Percentiles rank a stretch among this genome's conserved stretches.
phyloP scores from a whole-genome alignment of 30 jellyfish, hydroid and myxozoan species.

The Aurelia sp. region DNA sequence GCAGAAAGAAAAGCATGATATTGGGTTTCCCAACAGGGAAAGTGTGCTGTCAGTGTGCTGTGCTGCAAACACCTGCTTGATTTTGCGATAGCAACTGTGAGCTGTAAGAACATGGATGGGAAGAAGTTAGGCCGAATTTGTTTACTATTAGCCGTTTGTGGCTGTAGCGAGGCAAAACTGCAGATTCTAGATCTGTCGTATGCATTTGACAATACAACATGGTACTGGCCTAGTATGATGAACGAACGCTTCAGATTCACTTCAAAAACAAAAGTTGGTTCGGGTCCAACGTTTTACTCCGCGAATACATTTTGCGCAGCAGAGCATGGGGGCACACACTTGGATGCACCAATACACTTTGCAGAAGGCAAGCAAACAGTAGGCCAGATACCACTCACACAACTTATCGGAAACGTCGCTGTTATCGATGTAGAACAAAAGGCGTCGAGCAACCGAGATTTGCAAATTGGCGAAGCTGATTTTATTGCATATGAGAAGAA shows the following conservation, averaged over 20 bases:
- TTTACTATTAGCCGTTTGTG: too few species aligned
- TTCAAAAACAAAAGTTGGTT: not conserved
- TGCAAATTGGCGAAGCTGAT: slow-evolving; percentile 46
- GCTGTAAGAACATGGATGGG: too few species aligned
- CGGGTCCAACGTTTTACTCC: slow-evolving; percentile 32
- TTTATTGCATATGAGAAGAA: slow-evolving; percentile 59
- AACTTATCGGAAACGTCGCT: slow-evolving; percentile 41
- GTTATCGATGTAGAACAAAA: slow-evolving; percentile 51
- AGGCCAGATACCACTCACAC: slow-evolving; percentile 44
- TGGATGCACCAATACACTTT: slow-evolving; percentile 93
- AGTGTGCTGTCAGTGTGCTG: too few species aligned
- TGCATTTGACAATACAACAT: slow-evolving; percentile 56
- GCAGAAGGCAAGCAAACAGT: slow-evolving; percentile 55
- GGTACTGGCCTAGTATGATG: slow-evolving; percentile 67
- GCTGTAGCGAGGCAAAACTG: not conserved
- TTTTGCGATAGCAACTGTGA: too few species aligned
- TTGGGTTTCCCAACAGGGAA: too few species aligned
- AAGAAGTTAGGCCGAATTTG: too few species aligned
- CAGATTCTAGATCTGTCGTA: slow-evolving; percentile 51
- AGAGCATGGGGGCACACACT: slow-evolving; percentile 95
- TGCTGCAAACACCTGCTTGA: too few species aligned
- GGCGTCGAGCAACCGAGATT: slow-evolving; percentile 41
- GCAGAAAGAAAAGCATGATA: too few species aligned
- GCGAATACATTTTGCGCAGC: slow-evolving; percentile 77
- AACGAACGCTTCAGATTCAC: slow-evolving; percentile 58